Base-by-base conservation (phyloP, 2,888 invertebrate species). In the Nipponacmea schrenckii region DNA sequence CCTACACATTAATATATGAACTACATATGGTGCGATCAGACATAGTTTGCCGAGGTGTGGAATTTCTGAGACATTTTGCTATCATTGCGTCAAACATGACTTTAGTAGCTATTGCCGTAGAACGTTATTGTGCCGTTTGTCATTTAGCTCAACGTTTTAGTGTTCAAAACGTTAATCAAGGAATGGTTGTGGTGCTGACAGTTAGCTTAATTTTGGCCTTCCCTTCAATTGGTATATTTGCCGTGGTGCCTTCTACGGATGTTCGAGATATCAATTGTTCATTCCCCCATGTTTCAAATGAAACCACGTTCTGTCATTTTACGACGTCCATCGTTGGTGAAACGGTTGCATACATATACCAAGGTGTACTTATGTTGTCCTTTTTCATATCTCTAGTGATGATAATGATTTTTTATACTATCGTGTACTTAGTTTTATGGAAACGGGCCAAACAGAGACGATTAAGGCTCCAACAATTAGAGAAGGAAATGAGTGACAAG, bases 61-160 rank as follows among this genome's bases (percentile, higher is more conserved):
- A 83, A 71, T 75, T 80, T 46, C 17, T 83, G 12, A 80, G 82
- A 8, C 83, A 84, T 74, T 79, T 82, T 64, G 64, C 77, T 20
- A 69, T 84, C 24, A 64, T 68, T 15, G 74, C 80, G 4, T 83
- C 83, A 5, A 79, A 80, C 64, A 67, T 78, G 12, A 83, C 82
- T 0, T 72, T 84, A n/a, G 78, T 81, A 24, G 82, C 83, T 15
- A 81, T 84, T 45, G 82, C 82, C 10, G 71, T 77, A 0, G 84
- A 84, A 67, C 73, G 84, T 3, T 83, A 83, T 62, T 76, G 80
- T 48, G 84, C 83, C 4, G 82, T 84, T 1, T 82, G 83, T 67
- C 74, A 75, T 46, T 74, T 84, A 5, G 75, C 79, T 4, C 74
- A 76, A 46, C 74, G 77, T 39, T 72, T 83, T 50, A 79, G 75